Evolutionary conservation across 2,113 vertebrate species (phyloP), one percentile per base, ranked within the genome.

Genomic region (Neodontobutis hainanensis): DNA sequence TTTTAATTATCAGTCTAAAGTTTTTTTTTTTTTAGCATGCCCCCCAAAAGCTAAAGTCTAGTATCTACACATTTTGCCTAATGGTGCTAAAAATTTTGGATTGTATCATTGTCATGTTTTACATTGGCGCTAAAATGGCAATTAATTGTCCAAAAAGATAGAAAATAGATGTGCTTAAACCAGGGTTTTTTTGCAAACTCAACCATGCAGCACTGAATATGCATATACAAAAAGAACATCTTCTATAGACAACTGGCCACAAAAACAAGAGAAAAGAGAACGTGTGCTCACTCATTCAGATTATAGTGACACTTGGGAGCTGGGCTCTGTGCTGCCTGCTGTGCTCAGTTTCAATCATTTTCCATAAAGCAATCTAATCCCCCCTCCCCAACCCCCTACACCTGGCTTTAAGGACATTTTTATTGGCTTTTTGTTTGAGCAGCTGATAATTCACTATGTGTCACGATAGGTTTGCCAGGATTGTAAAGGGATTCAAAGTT

Each of bases 321-420:
- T 1, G 11, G 38, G 46, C 36, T 74, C 79, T 32, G 84, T 80
- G 73, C 49, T 73, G 57, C 80, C 66, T n/a, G 61, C 69, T 81
- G 82, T 70, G 78, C 65, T 74, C 47, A 44, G 80, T 85, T 86
- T 85, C 69, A 83, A 78, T 86, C 63, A 83, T 86, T 87, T 88
- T 73, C 67, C 78, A 82, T 74, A 85, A 79, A 80, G 60, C 68
- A 72, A 65, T 75, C 61, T 75, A 78, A 81, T 75, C 68, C 56
- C 52, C 48, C 44, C 38, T 64, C 38, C 48, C 7, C 48, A n/a
- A 6, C 34, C 55, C 64, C 78, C 78, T 58, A 68, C 68, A 68
- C 40, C 14, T 15, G 38, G 48, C 69, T 77, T 81, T 70, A 68
- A 81, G 77, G 66, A 76, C 66, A 63, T 75, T 81, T 73, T 70